Evolutionary conservation across 2,888 invertebrate species (phyloP).

Genomic region (Ligdia adustata): DNA sequence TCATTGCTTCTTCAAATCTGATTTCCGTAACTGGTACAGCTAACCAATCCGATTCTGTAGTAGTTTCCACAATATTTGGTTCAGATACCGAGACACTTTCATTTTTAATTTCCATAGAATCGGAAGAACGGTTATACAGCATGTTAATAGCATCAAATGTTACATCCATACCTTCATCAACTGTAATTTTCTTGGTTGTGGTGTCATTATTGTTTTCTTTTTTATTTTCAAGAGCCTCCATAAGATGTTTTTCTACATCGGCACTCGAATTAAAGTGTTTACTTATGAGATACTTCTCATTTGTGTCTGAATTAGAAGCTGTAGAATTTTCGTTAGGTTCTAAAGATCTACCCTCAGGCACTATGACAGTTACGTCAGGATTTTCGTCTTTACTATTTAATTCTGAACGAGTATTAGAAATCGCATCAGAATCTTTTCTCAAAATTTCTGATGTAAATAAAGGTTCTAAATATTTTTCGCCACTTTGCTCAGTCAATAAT

Average conservation of each 20-base stretch:
- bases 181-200: conserved; percentile 38
- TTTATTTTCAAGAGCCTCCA: conserved; percentile 48
- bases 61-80: conserved; percentile 38
- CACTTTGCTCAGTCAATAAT: not conserved
- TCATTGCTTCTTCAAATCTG: conserved; percentile 58
- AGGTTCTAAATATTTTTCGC: not conserved
- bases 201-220: conserved; percentile 34
- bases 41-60: conserved; percentile 70
- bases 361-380: not conserved
- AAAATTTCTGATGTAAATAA: conserved; percentile 10
- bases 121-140: conserved; percentile 67
- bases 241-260: conserved; percentile 48
- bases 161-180: conserved; percentile 56
- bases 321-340: conserved; percentile 30
- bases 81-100: conserved; percentile 40
- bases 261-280: conserved; percentile 38
- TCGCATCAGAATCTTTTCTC: too few species aligned
- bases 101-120: conserved; percentile 54
- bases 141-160: conserved; percentile 68
- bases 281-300: conserved; percentile 48
- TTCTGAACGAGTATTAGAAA: too few species aligned
- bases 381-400: not conserved
- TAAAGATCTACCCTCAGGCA: conserved; percentile 36
- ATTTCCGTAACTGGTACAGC: conserved; percentile 66
- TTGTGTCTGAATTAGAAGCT: conserved; percentile 38